Evolutionary conservation across 2,888 invertebrate genomes (phyloP).

Genomic region (Apamea epomidion): DNA sequence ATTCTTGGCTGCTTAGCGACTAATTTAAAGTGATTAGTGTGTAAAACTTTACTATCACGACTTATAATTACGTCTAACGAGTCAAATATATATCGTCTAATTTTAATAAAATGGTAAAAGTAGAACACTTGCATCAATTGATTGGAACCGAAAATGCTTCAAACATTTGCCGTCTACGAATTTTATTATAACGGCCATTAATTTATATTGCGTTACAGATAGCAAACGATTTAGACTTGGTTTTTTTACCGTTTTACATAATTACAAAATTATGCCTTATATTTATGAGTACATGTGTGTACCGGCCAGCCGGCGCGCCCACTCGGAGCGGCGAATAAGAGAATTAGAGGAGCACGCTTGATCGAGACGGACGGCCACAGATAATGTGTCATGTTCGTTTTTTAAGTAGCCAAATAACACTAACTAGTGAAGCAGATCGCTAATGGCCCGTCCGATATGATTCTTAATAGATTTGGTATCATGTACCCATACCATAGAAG

Average conservation of each 20-base stretch:
- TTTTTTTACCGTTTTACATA: conserved; percentile 88
- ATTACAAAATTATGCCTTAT: conserved; percentile 88
- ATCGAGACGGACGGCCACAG: conserved; percentile 84
- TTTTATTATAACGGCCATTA: conserved; percentile 86
- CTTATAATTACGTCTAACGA: conserved; percentile 63
- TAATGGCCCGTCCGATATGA: conserved; percentile 80
- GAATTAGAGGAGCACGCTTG: conserved; percentile 81
- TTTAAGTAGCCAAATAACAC: conserved; percentile 82
- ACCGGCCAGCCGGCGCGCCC: conserved; percentile 76
- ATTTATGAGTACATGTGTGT: conserved; percentile 80
- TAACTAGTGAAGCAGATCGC: conserved; percentile 78
- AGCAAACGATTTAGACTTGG: conserved; percentile 84
- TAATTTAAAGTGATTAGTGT: conserved; percentile 58
- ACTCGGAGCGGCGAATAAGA: conserved; percentile 80
- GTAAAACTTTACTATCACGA: conserved; percentile 27
- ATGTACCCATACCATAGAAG: conserved; percentile 27
- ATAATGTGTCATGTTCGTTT: conserved; percentile 85
- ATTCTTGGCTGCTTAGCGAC: conserved; percentile 35
- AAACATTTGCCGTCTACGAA: conserved; percentile 83
- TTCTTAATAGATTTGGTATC: conserved; percentile 66
- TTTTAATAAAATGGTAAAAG: conserved; percentile 82
- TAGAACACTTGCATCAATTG: conserved; percentile 83
- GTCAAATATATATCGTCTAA: conserved; percentile 70
- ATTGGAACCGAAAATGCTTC: conserved; percentile 80
- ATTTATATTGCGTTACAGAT: conserved; percentile 88